phyloP scores from a whole-genome alignment of 2,888 invertebrate species.

The Vesta saturnalis region DNA sequence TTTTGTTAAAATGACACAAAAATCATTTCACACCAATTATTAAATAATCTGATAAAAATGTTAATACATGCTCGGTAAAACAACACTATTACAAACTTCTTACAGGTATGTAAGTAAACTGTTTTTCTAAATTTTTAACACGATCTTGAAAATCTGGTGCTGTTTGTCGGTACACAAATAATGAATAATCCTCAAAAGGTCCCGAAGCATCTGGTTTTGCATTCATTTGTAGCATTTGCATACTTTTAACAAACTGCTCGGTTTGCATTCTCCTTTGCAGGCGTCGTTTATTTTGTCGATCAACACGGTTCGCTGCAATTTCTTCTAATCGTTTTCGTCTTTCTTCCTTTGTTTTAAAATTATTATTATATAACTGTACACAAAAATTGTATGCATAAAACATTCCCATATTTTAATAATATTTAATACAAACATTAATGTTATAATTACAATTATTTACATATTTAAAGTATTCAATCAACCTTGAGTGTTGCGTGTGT shows the following conservation, averaged over 20 bases:
- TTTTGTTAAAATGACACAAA: too few species aligned
- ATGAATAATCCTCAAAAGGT: slow-evolving; percentile 84
- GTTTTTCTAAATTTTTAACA: slow-evolving; percentile 82
- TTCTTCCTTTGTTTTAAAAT: slow-evolving; percentile 69
- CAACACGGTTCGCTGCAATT: slow-evolving; percentile 73
- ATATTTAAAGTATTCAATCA: too few species aligned
- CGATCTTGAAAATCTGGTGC: slow-evolving; percentile 87
- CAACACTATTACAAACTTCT: slow-evolving; percentile 59
- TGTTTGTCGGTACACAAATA: slow-evolving; percentile 86
- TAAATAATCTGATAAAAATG: too few species aligned
- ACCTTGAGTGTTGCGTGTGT: too few species aligned
- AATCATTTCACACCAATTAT: neutral
- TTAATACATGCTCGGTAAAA: slow-evolving; percentile 26
- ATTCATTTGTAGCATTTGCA: slow-evolving; percentile 86
- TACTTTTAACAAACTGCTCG: slow-evolving; percentile 84
- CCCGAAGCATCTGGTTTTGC: slow-evolving; percentile 70
- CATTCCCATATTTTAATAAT: too few species aligned
- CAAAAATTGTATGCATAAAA: too few species aligned
- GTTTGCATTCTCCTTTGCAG: slow-evolving; percentile 80
- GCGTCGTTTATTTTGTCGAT: slow-evolving; percentile 70
- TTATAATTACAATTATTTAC: neutral
- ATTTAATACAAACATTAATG: neutral
- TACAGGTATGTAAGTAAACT: slow-evolving; percentile 76
- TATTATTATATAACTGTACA: slow-evolving; percentile 11
- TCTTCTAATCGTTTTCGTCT: slow-evolving; percentile 79